Percentiles rank a stretch among this genome's conserved stretches.
Evolutionary conservation across 2,113 vertebrate genomes (phyloP).

Genomic region (Colinus virginianus): DNA sequence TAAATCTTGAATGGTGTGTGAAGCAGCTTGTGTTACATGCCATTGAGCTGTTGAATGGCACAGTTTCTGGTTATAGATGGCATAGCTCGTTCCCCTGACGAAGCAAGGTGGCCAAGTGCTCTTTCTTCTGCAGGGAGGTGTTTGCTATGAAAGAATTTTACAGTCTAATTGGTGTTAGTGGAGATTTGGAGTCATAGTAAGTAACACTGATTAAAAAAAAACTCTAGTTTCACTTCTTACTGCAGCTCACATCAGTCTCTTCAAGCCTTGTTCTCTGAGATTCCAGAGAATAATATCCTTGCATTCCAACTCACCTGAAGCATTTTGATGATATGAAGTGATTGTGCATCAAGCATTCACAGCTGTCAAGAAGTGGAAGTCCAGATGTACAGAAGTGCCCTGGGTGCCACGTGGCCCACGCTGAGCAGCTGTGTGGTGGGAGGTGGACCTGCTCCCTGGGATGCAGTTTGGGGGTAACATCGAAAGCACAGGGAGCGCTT

Average conservation of each 20-base stretch:
- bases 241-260: not conserved
- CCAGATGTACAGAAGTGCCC: not conserved
- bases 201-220: not conserved
- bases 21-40: not conserved
- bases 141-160: not conserved
- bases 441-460: not conserved
- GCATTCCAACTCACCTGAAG: accelerated
- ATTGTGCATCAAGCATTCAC: not conserved
- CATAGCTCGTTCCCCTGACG: not conserved
- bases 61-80: not conserved
- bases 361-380: not conserved
- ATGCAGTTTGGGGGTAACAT: not conserved
- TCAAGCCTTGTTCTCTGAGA: not conserved
- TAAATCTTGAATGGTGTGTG: not conserved
- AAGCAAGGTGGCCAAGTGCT: not conserved
- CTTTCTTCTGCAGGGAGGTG: not conserved
- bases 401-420: not conserved
- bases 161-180: not conserved
- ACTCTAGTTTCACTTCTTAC: not conserved
- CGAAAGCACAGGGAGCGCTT: not conserved
- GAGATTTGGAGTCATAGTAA: not conserved
- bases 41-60: not conserved
- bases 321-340: not conserved
- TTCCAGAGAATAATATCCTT: not conserved
- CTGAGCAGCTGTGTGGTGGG: not conserved